These are phyloP conservation scores for Cherax destructor DNA, from an alignment of 1,140 invertebrate genomes.

Conservation along the genomic window DNA sequence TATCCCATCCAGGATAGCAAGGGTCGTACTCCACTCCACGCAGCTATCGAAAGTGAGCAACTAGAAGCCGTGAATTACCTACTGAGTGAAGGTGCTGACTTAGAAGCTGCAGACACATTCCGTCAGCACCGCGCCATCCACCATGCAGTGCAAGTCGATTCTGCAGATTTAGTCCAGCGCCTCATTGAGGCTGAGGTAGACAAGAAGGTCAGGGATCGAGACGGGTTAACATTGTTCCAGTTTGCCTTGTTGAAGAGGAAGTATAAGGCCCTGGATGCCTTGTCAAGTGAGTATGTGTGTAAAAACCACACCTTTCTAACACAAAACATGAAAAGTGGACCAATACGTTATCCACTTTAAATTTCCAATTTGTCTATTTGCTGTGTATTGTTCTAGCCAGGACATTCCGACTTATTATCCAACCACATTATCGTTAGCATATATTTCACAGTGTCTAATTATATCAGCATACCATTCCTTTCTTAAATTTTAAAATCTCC, in stretches of 20 bases:
- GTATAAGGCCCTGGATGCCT: conserved; percentile 39
- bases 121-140: conserved; percentile 53
- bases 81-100: conserved; percentile 8
- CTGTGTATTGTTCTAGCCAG: too few species aligned
- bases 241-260: conserved; percentile 46
- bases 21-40: conserved; percentile 49
- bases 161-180: not conserved
- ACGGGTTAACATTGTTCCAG: conserved; percentile 37
- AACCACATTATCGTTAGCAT: too few species aligned
- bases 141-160: conserved; percentile 57
- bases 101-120: conserved; percentile 20
- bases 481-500: too few species aligned
- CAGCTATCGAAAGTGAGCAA: conserved; percentile 38
- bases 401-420: too few species aligned
- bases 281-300: conserved; percentile 22
- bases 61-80: conserved; percentile 25
- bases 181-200: conserved; percentile 12
- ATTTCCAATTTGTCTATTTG: too few species aligned
- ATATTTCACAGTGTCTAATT: too few species aligned
- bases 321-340: too few species aligned
- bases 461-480: too few species aligned
- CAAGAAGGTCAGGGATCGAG: not conserved
- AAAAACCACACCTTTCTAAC: not conserved
- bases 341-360: too few species aligned
- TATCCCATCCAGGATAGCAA: conserved; percentile 37